These are phyloP conservation scores for Condylostylus longicornis DNA, from an alignment of 1,140 invertebrate species.

Conservation along the genomic window DNA sequence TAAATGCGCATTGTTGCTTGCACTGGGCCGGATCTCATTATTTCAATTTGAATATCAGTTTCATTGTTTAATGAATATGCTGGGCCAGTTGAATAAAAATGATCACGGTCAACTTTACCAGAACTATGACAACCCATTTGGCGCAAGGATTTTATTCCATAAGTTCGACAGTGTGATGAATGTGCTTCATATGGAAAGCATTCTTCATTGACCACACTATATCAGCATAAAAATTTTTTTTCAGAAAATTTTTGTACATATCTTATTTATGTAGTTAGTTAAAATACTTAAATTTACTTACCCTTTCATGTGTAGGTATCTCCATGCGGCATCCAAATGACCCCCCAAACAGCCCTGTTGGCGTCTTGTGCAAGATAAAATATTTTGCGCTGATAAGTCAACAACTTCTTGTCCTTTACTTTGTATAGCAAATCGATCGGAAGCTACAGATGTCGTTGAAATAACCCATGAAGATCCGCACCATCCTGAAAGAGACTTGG, in stretches of 20 bases:
- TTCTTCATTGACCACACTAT: slow-evolving; percentile 58
- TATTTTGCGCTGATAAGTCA: slow-evolving; percentile 62
- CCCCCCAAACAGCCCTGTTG: slow-evolving; percentile 76
- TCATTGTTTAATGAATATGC: slow-evolving; percentile 64
- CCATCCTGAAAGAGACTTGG: slow-evolving; percentile 49
- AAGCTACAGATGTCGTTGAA: slow-evolving; percentile 64
- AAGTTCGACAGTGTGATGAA: slow-evolving; percentile 41
- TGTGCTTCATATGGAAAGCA: slow-evolving; percentile 68
- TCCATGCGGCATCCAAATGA: slow-evolving; percentile 80
- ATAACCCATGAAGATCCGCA: slow-evolving; percentile 88
- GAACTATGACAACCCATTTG: slow-evolving; percentile 37
- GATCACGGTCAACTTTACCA: slow-evolving; percentile 35
- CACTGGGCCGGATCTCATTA: slow-evolving; percentile 79
- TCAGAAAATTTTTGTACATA: no score
- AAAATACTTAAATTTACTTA: slow-evolving; percentile 39
- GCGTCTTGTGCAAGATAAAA: slow-evolving; percentile 68
- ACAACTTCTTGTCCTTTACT: slow-evolving; percentile 58
- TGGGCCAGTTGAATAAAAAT: slow-evolving; percentile 63
- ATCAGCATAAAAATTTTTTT: no score
- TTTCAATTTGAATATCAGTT: slow-evolving; percentile 83
- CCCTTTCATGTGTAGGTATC: slow-evolving; percentile 69
- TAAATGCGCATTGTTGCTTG: slow-evolving; percentile 84
- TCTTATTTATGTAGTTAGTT: no score
- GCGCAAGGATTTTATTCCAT: slow-evolving; percentile 33
- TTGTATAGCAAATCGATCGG: slow-evolving; percentile 65